Evolutionary conservation across 2,113 vertebrate genomes (phyloP).

Genomic region (Pithys albifrons): DNA sequence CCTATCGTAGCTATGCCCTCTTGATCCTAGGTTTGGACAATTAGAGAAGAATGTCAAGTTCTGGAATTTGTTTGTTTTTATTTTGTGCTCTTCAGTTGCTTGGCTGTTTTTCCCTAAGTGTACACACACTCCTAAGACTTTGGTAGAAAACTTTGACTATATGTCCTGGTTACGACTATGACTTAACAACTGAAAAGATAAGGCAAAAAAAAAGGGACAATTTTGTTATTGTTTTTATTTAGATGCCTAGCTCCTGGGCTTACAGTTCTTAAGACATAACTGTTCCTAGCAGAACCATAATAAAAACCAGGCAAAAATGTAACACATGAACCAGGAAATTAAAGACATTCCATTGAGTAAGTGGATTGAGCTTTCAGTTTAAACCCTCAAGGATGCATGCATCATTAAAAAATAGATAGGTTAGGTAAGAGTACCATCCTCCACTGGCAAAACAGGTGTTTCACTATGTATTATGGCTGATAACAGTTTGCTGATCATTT

Average conservation of each 20-base stretch:
- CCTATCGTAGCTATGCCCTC: background rate
- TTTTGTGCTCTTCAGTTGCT: background rate
- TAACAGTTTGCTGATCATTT: background rate
- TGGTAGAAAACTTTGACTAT: background rate
- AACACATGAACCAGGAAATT: constrained; percentile 58
- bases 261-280: background rate
- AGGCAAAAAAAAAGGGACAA: background rate
- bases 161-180: background rate
- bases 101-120: background rate
- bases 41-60: background rate
- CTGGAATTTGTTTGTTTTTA: background rate
- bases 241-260: background rate
- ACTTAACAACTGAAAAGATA: background rate
- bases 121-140: background rate
- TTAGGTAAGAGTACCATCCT: constrained; percentile 28
- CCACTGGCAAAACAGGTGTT: constrained; percentile 28
- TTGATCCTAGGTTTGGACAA: background rate
- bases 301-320: constrained; percentile 8
- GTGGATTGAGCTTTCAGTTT: background rate
- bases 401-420: constrained; percentile 7
- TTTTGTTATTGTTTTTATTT: background rate
- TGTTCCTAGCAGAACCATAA: background rate
- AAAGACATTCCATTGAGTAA: constrained; percentile 27
- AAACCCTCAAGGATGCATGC: constrained; percentile 15
- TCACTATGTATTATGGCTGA: background rate